Conservation (phyloP, 1,140 invertebrate species). For the Cataglyphis hispanica region DNA sequence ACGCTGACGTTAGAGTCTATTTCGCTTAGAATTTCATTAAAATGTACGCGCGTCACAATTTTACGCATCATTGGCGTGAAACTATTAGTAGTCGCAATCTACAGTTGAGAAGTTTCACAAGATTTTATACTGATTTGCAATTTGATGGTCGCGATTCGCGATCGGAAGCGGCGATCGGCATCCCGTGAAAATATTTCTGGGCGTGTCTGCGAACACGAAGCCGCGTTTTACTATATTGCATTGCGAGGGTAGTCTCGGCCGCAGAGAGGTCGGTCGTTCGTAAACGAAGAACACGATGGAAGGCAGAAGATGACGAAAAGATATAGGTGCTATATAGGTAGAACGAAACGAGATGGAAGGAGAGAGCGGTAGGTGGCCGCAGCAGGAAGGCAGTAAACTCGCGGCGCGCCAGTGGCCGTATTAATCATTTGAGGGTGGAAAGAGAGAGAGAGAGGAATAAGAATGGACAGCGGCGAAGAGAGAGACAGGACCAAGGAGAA, state of each 20-base stretch:
- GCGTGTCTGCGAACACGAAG: conserved; percentile 27
- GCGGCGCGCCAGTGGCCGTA: conserved; percentile 76
- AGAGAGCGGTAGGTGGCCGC: conserved; percentile 76
- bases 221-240: conserved; percentile 18
- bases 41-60: neutral
- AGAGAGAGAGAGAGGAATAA: conserved; percentile 38
- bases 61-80: neutral
- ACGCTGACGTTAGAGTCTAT: neutral
- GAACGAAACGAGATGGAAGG: conserved; percentile 60
- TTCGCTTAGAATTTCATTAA: neutral
- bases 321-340: conserved; percentile 53
- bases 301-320: conserved; percentile 60
- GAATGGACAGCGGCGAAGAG: conserved; percentile 17
- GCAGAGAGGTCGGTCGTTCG: conserved; percentile 37
- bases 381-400: conserved; percentile 79
- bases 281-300: conserved; percentile 52
- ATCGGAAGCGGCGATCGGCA: conserved; percentile 31
- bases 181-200: conserved; percentile 43
- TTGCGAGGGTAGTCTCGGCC: conserved; percentile 25
- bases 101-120: too few species aligned
- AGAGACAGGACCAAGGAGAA: conserved; percentile 33
- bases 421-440: conserved; percentile 76
- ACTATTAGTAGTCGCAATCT: neutral
- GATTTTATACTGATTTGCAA: neutral
- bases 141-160: neutral